These are phyloP conservation scores for Zophobas morio DNA, from an alignment of 1,140 invertebrate genomes.

Conservation along the genomic window DNA sequence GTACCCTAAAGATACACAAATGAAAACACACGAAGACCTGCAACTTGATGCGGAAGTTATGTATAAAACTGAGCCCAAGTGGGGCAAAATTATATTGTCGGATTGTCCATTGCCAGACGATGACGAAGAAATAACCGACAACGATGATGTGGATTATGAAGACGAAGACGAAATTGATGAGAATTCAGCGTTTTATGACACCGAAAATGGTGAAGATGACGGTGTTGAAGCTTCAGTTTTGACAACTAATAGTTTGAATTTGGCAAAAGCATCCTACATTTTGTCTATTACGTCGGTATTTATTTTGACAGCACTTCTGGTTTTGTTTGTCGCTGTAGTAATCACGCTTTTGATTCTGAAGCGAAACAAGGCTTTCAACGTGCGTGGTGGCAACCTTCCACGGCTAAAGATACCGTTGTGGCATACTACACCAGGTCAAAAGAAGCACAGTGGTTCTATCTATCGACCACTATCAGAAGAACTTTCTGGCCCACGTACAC, in stretches of 20 bases:
- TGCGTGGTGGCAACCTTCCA: slow-evolving; percentile 61
- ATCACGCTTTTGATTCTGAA: slow-evolving; percentile 60
- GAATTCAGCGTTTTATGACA: slow-evolving; percentile 23
- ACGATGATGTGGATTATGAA: slow-evolving; percentile 62
- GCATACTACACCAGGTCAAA: slow-evolving; percentile 55
- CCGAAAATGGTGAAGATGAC: slow-evolving; percentile 59
- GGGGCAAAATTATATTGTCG: neutral
- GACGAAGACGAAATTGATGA: slow-evolving; percentile 55
- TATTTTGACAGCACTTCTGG: slow-evolving; percentile 68
- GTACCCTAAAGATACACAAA: slow-evolving; percentile 59
- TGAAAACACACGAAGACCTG: slow-evolving; percentile 63
- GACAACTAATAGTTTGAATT: slow-evolving; percentile 46
- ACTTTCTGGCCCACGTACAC: slow-evolving; percentile 56
- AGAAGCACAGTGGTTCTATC: slow-evolving; percentile 65
- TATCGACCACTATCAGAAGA: slow-evolving; percentile 65
- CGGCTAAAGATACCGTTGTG: slow-evolving; percentile 62
- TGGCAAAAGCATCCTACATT: slow-evolving; percentile 57
- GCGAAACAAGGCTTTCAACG: slow-evolving; percentile 57
- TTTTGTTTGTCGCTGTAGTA: slow-evolving; percentile 61
- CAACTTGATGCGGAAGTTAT: slow-evolving; percentile 53
- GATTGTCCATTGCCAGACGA: slow-evolving; percentile 58
- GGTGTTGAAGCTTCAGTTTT: slow-evolving; percentile 16
- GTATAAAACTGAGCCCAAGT: neutral
- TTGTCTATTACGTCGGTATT: slow-evolving; percentile 68
- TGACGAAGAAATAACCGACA: slow-evolving; percentile 60